Evolutionary conservation across 92 coral and sea anemone genomes (phyloP).

Genomic region (Virgularia gustaviana): DNA sequence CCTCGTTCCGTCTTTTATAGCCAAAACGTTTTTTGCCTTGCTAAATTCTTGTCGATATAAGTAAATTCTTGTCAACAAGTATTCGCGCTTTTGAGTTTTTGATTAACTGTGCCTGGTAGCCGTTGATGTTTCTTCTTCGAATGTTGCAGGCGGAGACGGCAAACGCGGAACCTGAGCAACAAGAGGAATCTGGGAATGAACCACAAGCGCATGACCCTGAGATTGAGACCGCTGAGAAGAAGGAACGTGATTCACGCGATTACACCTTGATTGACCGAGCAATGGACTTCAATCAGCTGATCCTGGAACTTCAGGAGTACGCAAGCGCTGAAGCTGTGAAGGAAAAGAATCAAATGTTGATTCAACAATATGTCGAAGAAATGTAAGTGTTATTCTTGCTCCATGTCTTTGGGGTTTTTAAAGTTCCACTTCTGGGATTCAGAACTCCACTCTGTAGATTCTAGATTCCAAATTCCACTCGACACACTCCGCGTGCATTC

Average conservation of each 20-base stretch:
- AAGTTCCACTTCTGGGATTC: too few species aligned
- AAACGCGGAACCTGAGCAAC: background rate
- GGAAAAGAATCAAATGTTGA: conserved; percentile 49
- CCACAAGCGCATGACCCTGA: conserved; percentile 1
- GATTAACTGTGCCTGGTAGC: too few species aligned
- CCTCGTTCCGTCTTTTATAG: too few species aligned
- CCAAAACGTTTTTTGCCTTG: background rate
- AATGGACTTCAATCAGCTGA: conserved; percentile 56
- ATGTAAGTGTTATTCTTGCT: conserved; percentile 69
- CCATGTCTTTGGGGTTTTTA: too few species aligned
- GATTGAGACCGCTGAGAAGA: conserved; percentile 5
- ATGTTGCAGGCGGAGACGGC: too few species aligned
- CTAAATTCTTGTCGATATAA: background rate
- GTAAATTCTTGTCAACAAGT: background rate
- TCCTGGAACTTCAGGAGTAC: conserved; percentile 57
- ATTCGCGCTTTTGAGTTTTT: too few species aligned
- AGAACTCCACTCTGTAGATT: too few species aligned
- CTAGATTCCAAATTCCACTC: too few species aligned
- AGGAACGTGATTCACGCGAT: conserved; percentile 22
- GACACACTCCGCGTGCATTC: too few species aligned
- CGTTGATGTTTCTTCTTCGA: too few species aligned
- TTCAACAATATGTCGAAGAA: conserved; percentile 58
- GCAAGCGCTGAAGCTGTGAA: conserved; percentile 58
- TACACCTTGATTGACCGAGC: conserved; percentile 66
- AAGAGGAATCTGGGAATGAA: conserved; percentile 9